phyloP scores from a whole-genome alignment of 2,888 invertebrate genomes.

The Phlogophora meticulosa region DNA sequence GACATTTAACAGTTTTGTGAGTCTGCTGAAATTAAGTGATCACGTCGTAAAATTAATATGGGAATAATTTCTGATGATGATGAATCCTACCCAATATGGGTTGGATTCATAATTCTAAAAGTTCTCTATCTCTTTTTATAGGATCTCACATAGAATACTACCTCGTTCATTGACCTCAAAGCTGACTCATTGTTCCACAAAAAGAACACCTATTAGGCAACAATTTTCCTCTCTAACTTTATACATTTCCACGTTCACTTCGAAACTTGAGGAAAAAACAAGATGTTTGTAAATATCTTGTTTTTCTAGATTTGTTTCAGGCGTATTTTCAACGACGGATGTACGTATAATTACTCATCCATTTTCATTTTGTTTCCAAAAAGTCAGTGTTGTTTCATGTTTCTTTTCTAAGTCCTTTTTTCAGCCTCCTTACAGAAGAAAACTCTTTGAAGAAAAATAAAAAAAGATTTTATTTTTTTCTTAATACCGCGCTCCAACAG shows the following conservation, averaged over 20 bases:
- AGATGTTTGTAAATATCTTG: slow-evolving; percentile 58
- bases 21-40: not conserved
- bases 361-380: slow-evolving; percentile 9
- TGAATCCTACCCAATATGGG: no score
- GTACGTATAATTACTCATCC: slow-evolving; percentile 28
- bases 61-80: no score
- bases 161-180: slow-evolving; percentile 20
- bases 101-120: not conserved
- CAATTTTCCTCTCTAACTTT: slow-evolving; percentile 50
- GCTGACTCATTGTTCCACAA: slow-evolving; percentile 34
- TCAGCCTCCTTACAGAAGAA: not conserved
- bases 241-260: slow-evolving; percentile 47
- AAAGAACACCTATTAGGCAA: slow-evolving; percentile 54
- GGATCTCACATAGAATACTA: not conserved
- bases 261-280: slow-evolving; percentile 58
- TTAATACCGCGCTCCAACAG: no score
- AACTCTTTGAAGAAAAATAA: not conserved
- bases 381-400: not conserved
- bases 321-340: slow-evolving; percentile 26
- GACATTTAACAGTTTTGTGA: no score
- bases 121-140: not conserved
- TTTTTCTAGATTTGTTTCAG: slow-evolving; percentile 42
- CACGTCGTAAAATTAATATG: not conserved
- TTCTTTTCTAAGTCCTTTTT: slow-evolving; percentile 1
- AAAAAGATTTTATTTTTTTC: slow-evolving; percentile 9